A percentile compares a stretch with the other conserved stretches of the same genome.
Conservation (phyloP, 2,797 vertebrate genomes). For the Sorex maritimensis region DNA sequence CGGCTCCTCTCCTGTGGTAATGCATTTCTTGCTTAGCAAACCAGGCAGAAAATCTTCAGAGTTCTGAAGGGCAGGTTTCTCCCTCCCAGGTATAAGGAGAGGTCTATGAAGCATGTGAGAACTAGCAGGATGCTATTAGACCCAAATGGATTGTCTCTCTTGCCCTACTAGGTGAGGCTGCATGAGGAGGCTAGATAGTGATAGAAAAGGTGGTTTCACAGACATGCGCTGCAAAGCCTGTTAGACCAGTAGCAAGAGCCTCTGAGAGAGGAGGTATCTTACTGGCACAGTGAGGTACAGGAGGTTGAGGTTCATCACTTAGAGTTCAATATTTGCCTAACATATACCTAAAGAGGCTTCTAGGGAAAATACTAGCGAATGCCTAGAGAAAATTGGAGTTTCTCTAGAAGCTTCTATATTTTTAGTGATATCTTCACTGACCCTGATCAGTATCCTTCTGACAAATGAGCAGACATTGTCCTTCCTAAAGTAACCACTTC, state of each 20-base stretch:
- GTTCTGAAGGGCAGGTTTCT: conserved; percentile 1
- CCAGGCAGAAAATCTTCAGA: not conserved
- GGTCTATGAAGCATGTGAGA: not conserved
- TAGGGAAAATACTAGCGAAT: not conserved
- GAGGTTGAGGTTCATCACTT: conserved; percentile 11
- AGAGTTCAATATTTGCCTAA: conserved; percentile 45
- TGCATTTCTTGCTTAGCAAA: not conserved
- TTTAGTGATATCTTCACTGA: not conserved
- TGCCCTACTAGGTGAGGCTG: not conserved
- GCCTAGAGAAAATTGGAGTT: conserved; percentile 4
- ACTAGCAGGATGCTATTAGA: rapidly evolving
- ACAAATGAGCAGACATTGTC: not conserved
- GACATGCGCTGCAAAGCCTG: not conserved
- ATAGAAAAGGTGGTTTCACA: not conserved
- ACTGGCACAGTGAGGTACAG: not conserved
- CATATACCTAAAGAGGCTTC: not conserved
- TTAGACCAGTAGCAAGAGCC: not conserved
- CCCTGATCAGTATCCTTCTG: not conserved
- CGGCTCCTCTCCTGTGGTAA: not conserved
- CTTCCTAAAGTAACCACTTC: not conserved
- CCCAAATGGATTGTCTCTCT: not conserved
- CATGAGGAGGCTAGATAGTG: not conserved
- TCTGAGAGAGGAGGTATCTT: conserved; percentile 42
- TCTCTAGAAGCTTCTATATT: not conserved
- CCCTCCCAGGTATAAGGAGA: too few relatives aligned